Evolutionary conservation across 2,888 invertebrate species (phyloP), one percentile per base, ranked within the genome.

Genomic region (Synanthedon tipuliformis): DNA sequence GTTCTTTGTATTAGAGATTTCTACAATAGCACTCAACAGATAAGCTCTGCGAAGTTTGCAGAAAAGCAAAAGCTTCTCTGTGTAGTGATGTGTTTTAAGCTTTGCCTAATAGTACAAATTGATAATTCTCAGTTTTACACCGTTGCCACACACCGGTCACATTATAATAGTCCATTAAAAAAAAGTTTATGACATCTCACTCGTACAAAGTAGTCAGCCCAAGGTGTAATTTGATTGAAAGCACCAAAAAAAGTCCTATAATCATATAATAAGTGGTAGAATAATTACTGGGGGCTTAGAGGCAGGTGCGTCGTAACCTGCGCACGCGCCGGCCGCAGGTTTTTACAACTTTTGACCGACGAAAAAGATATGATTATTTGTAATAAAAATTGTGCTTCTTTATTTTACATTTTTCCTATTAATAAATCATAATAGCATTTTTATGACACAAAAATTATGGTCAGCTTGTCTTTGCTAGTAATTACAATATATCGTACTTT

Each of bases 161-260:
- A 71, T 48, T 23, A 53, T 75, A 71, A 77, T 66, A 66, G 61
- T 59, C 58, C 52, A 61, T 59, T 62, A 69, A 73, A 80, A 82
- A 82, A 81, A 78, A 70, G 60, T 81, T 82, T 84, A 85, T 82
- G 86, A 87, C 86, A 86, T 86, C 86, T 87, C 78, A 86, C 81
- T 87, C 78, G 59, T 73, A 74, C 78, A 71, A 81, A 83, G 78
- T 81, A 77, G 74, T 73, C 73, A 62, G 66, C 68, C 76, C 78
- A 86, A 86, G 85, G 87, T 87, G 87, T 86, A 87, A 87, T 87
- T 87, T 85, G 86, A 86, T 86, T 86, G 87, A 87, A 85, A 86
- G 87, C 83, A 83, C 84, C 83, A 86, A 87, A 87, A 23, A 87
- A 86, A 85, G 76, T 83, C 76, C 78, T 79, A 84, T 86, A 83